Conservation (phyloP, 2,797 vertebrate genomes). For the Neoniphon sammara region DNA sequence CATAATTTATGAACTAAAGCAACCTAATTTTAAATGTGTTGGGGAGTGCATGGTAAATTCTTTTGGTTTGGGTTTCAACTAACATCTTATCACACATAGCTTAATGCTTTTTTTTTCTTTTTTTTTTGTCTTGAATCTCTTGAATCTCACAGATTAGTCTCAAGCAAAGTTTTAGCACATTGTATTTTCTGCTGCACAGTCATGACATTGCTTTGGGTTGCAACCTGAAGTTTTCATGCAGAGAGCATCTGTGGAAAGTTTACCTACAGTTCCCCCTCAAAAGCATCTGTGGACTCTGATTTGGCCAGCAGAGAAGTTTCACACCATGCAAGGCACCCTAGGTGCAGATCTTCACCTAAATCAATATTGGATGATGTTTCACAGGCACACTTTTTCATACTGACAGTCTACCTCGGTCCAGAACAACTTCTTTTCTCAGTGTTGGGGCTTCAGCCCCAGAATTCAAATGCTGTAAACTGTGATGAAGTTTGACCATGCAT, state of each 20-base stretch:
- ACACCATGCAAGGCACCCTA: background rate
- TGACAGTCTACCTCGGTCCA: background rate
- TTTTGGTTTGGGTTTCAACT: no score
- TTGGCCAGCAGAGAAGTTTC: constrained; percentile 11
- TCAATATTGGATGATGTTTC: constrained; percentile 11
- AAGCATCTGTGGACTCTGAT: constrained; percentile 18
- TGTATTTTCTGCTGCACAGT: constrained; percentile 23
- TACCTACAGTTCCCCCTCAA: constrained; percentile 7
- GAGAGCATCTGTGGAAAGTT: constrained; percentile 47
- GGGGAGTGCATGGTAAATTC: no score
- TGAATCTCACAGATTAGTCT: background rate
- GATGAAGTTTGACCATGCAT: no score
- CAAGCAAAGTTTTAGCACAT: constrained; percentile 6
- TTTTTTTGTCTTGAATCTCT: no score
- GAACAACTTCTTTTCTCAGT: no score
- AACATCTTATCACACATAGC: no score
- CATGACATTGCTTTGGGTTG: constrained; percentile 21
- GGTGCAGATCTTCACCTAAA: constrained; percentile 14
- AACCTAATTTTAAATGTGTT: no score
- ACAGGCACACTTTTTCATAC: background rate
- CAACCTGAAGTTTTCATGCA: constrained; percentile 43
- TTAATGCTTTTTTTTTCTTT: no score
- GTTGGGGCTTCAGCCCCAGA: no score
- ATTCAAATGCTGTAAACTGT: no score
- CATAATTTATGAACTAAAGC: background rate